Evolutionary conservation across 1,140 invertebrate genomes (phyloP).

Genomic region (Drosophila orena): DNA sequence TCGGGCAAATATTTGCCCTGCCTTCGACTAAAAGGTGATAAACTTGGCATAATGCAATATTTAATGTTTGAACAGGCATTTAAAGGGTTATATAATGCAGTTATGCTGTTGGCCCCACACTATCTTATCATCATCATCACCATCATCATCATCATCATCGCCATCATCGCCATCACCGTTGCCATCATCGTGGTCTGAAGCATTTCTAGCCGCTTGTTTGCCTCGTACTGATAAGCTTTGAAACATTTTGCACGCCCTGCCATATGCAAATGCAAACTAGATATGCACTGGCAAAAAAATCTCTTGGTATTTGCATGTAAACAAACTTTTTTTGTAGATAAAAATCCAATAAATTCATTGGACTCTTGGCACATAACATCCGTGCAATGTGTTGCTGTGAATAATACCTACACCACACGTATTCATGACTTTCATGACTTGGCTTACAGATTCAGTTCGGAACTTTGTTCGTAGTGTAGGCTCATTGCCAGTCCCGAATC

Average conservation of each 20-base stretch:
- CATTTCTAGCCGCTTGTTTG: slow-evolving; percentile 43
- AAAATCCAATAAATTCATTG: not conserved
- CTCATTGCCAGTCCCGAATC: slow-evolving; percentile 2
- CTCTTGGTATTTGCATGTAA: too few species aligned
- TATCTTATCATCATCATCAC: slow-evolving; percentile 5
- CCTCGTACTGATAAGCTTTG: slow-evolving; percentile 58
- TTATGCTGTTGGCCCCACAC: slow-evolving; percentile 12
- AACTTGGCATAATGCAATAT: slow-evolving; percentile 73
- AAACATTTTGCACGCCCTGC: slow-evolving; percentile 56
- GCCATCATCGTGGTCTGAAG: slow-evolving; percentile 7
- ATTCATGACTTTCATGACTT: too few species aligned
- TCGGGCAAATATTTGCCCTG: slow-evolving; percentile 60
- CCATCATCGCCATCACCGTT: slow-evolving; percentile 9
- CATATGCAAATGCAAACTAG: slow-evolving; percentile 47
- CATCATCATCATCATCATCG: slow-evolving; percentile 2
- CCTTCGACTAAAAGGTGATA: slow-evolving; percentile 65
- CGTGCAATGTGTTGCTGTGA: too few species aligned
- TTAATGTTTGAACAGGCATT: slow-evolving; percentile 61
- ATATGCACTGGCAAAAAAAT: slow-evolving; percentile 9
- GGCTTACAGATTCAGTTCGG: too few species aligned
- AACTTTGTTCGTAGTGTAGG: not conserved
- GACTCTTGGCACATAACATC: too few species aligned
- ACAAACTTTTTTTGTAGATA: not conserved
- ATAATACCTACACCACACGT: too few species aligned
- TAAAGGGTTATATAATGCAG: slow-evolving; percentile 54